Conservation (phyloP, 1,140 invertebrate species). For the Brachionus sp. region DNA sequence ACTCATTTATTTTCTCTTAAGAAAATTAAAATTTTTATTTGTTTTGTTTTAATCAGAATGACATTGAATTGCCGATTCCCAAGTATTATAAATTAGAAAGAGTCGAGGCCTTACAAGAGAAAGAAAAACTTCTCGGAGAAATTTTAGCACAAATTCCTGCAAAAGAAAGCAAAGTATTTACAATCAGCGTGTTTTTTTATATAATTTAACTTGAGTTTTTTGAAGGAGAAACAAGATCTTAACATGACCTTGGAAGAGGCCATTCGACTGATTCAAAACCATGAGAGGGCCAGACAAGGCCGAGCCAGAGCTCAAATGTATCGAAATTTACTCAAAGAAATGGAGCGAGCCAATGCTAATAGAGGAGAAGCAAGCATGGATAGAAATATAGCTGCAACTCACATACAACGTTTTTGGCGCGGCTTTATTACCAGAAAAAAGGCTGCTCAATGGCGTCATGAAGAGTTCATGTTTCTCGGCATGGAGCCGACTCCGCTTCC, state of each 20-base stretch:
- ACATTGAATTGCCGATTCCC: conserved; percentile 62
- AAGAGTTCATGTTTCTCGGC: conserved; percentile 82
- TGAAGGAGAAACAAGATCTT: conserved; percentile 54
- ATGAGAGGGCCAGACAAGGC: conserved; percentile 82
- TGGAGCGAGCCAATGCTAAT: conserved; percentile 52
- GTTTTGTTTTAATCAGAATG: conserved; percentile 52
- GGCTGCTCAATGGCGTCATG: conserved; percentile 56
- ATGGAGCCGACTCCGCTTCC: conserved; percentile 54
- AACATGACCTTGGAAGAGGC: conserved; percentile 75
- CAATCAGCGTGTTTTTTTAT: not conserved
- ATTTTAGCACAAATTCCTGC: conserved; percentile 57
- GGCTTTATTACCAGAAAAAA: conserved; percentile 55
- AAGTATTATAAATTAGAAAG: conserved; percentile 60
- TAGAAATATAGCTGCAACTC: conserved; percentile 55
- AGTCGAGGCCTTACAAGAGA: conserved; percentile 54
- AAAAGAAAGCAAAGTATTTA: conserved; percentile 53
- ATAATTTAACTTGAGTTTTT: too few species aligned
- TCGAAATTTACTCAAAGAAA: conserved; percentile 73
- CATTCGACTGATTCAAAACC: conserved; percentile 76
- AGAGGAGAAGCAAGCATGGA: conserved; percentile 55
- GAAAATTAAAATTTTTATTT: not conserved
- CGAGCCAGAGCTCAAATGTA: conserved; percentile 64
- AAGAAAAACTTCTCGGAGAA: conserved; percentile 58
- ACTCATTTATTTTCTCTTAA: not conserved
- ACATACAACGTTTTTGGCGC: conserved; percentile 57